A percentile compares a stretch with the other conserved stretches of the same genome.
These are phyloP conservation scores for Andrena bicolor DNA, from an alignment of 2,888 invertebrate genomes.

Conservation along the genomic window DNA sequence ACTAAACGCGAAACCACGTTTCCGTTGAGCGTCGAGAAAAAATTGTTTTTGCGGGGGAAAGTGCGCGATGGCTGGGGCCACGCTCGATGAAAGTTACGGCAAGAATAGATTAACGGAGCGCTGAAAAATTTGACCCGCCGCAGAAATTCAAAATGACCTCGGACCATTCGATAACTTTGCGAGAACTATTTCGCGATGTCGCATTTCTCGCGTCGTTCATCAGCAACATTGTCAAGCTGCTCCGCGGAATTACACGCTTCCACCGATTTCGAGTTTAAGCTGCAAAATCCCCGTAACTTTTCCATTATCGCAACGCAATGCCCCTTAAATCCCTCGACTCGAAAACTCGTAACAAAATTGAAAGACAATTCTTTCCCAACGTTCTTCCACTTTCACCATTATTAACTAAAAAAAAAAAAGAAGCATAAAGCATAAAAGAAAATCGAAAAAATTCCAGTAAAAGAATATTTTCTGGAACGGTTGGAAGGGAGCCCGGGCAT, in stretches of 20 bases:
- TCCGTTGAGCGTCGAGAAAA: slow-evolving; percentile 50
- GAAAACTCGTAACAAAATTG: not conserved
- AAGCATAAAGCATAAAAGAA: not conserved
- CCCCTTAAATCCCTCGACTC: not conserved
- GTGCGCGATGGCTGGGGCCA: slow-evolving; percentile 54
- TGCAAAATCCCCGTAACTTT: not conserved
- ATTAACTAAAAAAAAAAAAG: not conserved
- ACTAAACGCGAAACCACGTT: slow-evolving; percentile 18
- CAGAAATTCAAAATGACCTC: slow-evolving; percentile 50
- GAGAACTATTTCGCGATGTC: slow-evolving; percentile 40
- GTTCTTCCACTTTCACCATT: not conserved
- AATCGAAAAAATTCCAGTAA: not conserved
- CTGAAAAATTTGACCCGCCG: slow-evolving; percentile 61
- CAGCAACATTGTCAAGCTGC: slow-evolving; percentile 40
- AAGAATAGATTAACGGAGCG: slow-evolving; percentile 60
- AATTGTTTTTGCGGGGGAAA: slow-evolving; percentile 68
- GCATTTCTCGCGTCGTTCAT: slow-evolving; percentile 46
- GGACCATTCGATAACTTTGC: slow-evolving; percentile 18
- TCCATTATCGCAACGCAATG: not conserved
- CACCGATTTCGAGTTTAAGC: not conserved
- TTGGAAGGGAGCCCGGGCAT: not conserved
- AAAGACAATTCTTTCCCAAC: not conserved
- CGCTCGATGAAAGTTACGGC: slow-evolving; percentile 69
- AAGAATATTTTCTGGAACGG: not conserved
- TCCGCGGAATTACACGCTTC: not conserved